phyloP scores from a whole-genome alignment of 2,113 vertebrate species.

The Seriola dumerili region DNA sequence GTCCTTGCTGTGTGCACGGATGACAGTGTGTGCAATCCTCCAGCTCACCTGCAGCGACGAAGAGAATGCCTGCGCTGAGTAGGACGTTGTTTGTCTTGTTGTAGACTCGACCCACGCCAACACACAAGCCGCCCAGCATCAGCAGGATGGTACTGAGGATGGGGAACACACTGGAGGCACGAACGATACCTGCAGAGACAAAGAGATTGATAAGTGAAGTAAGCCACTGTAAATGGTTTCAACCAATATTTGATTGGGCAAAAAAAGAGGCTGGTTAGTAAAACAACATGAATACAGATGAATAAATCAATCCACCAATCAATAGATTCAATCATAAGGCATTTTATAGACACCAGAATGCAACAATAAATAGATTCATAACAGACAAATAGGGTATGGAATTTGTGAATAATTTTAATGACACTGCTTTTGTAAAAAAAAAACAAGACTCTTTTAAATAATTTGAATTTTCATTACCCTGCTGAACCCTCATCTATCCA shows the following conservation, averaged over 20 bases:
- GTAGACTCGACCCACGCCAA: constrained; percentile 93
- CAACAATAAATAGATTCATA: background rate
- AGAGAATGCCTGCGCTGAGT: constrained; percentile 96
- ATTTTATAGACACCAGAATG: background rate
- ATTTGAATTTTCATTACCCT: constrained; percentile 41
- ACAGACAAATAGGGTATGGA: background rate
- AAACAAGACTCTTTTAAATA: background rate
- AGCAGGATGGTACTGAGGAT: constrained; percentile 95
- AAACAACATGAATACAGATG: background rate
- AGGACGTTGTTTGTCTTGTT: constrained; percentile 95
- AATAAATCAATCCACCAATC: background rate
- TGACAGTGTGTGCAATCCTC: background rate
- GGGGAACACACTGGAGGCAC: constrained; percentile 97
- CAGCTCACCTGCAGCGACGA: constrained; percentile 95
- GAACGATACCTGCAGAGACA: constrained; percentile 90
- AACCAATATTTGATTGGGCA: background rate
- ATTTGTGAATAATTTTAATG: background rate
- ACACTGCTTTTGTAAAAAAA: background rate
- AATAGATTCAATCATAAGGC: background rate
- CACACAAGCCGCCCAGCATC: constrained; percentile 93
- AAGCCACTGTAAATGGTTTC: background rate
- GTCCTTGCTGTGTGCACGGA: background rate
- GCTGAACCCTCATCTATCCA: constrained; percentile 19
- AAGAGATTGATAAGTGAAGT: background rate
- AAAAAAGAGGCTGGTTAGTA: background rate